phyloP scores from a whole-genome alignment of 2,797 vertebrate genomes.

The Tangara arthus region DNA sequence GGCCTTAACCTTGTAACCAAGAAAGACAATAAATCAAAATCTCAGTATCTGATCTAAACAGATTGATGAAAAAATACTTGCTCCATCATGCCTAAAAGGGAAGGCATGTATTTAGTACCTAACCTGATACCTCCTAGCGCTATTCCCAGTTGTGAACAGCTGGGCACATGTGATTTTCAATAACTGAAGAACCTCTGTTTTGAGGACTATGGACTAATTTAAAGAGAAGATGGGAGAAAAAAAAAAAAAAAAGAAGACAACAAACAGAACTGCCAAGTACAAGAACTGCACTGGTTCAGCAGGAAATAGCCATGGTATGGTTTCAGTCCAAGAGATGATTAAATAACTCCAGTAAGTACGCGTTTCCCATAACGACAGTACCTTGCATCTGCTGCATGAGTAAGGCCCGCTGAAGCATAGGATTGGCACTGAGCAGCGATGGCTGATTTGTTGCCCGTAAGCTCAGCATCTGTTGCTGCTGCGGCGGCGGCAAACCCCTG shows the following conservation, averaged over 20 bases:
- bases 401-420: conserved; percentile 92
- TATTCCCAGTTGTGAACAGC: not conserved
- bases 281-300: not conserved
- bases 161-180: not conserved
- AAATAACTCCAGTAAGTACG: conserved; percentile 22
- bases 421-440: conserved; percentile 86
- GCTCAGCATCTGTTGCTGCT: conserved; percentile 83
- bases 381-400: conserved; percentile 97
- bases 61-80: not conserved
- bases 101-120: not conserved
- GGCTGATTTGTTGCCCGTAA: conserved; percentile 83
- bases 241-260: not conserved
- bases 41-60: not conserved
- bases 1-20: not conserved
- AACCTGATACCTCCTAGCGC: not conserved
- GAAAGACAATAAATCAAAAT: not conserved
- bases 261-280: not conserved
- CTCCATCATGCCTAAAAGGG: not conserved
- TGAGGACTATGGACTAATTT: not conserved
- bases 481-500: conserved; percentile 72
- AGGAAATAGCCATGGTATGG: not conserved
- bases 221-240: not conserved
- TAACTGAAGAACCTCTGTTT: not conserved
- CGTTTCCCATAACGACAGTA: conserved; percentile 63
- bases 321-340: conserved; percentile 22